A percentile compares a stretch with the other conserved stretches of the same genome.
phyloP scores from a whole-genome alignment of 2,888 invertebrate genomes.

The Trichogramma evanescens region DNA sequence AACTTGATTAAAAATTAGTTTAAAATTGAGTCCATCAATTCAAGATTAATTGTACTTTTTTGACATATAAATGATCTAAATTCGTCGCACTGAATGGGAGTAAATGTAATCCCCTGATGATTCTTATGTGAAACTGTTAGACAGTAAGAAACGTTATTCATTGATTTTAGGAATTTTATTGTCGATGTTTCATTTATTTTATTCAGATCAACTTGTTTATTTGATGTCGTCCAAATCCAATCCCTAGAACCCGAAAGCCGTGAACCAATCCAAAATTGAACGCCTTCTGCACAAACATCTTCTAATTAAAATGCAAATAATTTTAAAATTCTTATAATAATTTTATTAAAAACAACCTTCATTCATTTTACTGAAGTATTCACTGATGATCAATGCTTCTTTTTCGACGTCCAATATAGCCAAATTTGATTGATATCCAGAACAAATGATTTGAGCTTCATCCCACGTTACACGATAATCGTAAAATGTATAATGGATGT shows the following conservation, averaged over 20 bases:
- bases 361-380: too few relatives aligned
- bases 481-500: slow-evolving; percentile 25
- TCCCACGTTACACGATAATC: slow-evolving; percentile 27
- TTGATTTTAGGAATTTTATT: neutral
- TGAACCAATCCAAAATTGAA: slow-evolving; percentile 26
- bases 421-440: slow-evolving; percentile 24
- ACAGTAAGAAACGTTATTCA: slow-evolving; percentile 16
- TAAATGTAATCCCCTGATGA: slow-evolving; percentile 18
- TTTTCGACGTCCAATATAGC: slow-evolving; percentile 24
- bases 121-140: slow-evolving; percentile 22
- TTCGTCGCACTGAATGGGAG: slow-evolving; percentile 14
- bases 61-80: slow-evolving; percentile 18
- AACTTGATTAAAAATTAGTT: too few relatives aligned
- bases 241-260: slow-evolving; percentile 14
- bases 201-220: slow-evolving; percentile 5
- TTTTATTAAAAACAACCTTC: neutral
- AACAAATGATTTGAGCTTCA: slow-evolving; percentile 26
- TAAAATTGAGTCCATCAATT: neutral
- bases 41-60: slow-evolving; percentile 6
- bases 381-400: slow-evolving; percentile 15
- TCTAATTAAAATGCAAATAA: neutral
- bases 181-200: neutral
- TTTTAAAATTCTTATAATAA: neutral
- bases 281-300: slow-evolving; percentile 17
- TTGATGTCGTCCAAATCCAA: slow-evolving; percentile 24